phyloP scores from a whole-genome alignment of 2,797 vertebrate species.

The Telmatherina bonti region DNA sequence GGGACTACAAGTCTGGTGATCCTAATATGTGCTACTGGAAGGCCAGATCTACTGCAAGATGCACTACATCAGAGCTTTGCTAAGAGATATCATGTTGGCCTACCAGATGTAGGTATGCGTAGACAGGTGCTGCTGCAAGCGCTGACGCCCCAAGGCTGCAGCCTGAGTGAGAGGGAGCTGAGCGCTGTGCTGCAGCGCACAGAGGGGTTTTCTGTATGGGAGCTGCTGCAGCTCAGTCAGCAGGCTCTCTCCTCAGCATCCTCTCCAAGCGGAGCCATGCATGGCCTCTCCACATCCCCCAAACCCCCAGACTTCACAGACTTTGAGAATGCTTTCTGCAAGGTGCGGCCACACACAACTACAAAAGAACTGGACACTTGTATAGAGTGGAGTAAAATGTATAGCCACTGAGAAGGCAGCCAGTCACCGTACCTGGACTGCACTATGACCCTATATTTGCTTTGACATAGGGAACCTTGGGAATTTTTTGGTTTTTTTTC shows the following conservation, averaged over 20 bases:
- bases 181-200: constrained; percentile 89
- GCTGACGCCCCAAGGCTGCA: constrained; percentile 88
- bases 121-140: constrained; percentile 91
- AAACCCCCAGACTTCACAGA: constrained; percentile 90
- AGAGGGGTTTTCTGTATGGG: constrained; percentile 90
- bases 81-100: constrained; percentile 90
- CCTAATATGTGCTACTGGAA: constrained; percentile 89
- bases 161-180: constrained; percentile 91
- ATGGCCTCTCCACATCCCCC: constrained; percentile 80
- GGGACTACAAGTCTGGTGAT: constrained; percentile 85
- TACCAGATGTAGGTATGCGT: constrained; percentile 87
- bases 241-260: constrained; percentile 87
- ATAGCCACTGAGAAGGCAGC: constrained; percentile 88
- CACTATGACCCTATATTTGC: constrained; percentile 54
- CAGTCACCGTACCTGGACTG: constrained; percentile 74
- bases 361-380: constrained; percentile 94
- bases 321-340: constrained; percentile 93
- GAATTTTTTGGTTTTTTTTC: constrained; percentile 64
- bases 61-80: constrained; percentile 89
- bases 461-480: constrained; percentile 67
- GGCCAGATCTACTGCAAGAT: constrained; percentile 91
- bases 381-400: constrained; percentile 96
- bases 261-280: constrained; percentile 75
- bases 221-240: constrained; percentile 93
- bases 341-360: constrained; percentile 89